Evolutionary conservation across 2,888 invertebrate genomes (phyloP), one percentile per base, ranked within the genome.

Genomic region (Dendrolimus houi): DNA sequence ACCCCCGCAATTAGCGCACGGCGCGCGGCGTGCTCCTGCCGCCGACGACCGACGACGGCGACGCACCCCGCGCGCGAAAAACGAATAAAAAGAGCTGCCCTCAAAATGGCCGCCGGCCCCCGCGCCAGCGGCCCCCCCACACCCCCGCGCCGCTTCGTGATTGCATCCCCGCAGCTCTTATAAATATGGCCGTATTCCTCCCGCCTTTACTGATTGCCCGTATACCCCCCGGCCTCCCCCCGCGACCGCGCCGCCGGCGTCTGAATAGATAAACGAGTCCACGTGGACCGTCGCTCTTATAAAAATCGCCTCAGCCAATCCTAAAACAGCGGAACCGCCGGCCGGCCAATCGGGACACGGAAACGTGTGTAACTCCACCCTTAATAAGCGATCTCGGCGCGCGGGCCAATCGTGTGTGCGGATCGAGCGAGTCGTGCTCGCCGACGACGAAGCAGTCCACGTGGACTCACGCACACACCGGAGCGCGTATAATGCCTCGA

Each of bases 31-130:
- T 79, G 84, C 85, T 83, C 85, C 85, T 84, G 85, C 80, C 79
- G 76, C 74, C 86, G 85, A 78, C 79, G 77, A 75, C 86, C 86
- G 85, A 78, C 79, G 77, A 75, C 86, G 85, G 79, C 86, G 85
- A 87, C 89, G 87, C 87, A 87, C 87, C 89, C 88, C 87, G 87
- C 88, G 87, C 89, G 87, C 89, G 86, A 87, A 88, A 91, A 90
- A 90, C 91, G 90, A 92, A 92, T 88, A 89, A 91, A 91, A 91
- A 92, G 93, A 93, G 92, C 93, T 92, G 92, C 93, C 93, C 93
- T 93, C 93, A 93, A 93, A 93, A 93, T 93, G 93, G 93, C 93
- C 93, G 93, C 93, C 93, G 92, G 86, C 86, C 82, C 84, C 82
- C 84, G 84, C 86, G 84, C 82, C 76, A 70, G 74, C 81, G 70